These are phyloP conservation scores for Ptilonorhynchus violaceus DNA, from an alignment of 2,113 vertebrate species.

Conservation along the genomic window DNA sequence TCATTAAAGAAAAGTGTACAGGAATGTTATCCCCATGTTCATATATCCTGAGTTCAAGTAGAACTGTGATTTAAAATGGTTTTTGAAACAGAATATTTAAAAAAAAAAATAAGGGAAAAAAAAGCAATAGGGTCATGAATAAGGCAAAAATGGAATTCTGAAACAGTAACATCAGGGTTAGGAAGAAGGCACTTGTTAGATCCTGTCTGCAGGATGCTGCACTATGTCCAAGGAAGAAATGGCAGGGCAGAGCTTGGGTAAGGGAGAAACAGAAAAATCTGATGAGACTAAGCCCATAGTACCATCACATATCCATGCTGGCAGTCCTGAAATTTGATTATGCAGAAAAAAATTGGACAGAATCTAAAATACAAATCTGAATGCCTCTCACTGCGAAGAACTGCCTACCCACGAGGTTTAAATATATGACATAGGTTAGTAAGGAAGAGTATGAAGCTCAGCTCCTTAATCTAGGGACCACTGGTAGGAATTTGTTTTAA, in stretches of 20 bases:
- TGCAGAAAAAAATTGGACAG: not conserved
- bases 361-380: not conserved
- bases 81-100: not conserved
- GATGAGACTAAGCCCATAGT: not conserved
- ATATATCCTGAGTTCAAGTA: not conserved
- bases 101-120: too few species aligned
- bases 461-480: not conserved
- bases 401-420: not conserved
- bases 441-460: not conserved
- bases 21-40: not conserved
- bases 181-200: fast-evolving
- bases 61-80: not conserved
- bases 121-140: not conserved
- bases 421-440: not conserved
- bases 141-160: not conserved
- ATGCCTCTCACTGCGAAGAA: not conserved
- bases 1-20: not conserved
- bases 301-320: not conserved
- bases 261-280: not conserved
- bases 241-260: not conserved
- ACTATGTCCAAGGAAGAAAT: not conserved
- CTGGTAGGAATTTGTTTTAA: not conserved
- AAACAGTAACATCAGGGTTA: not conserved
- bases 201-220: not conserved
- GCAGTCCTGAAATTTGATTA: not conserved